phyloP scores from a whole-genome alignment of 1,140 invertebrate genomes.

The Archivesica marissinica region DNA sequence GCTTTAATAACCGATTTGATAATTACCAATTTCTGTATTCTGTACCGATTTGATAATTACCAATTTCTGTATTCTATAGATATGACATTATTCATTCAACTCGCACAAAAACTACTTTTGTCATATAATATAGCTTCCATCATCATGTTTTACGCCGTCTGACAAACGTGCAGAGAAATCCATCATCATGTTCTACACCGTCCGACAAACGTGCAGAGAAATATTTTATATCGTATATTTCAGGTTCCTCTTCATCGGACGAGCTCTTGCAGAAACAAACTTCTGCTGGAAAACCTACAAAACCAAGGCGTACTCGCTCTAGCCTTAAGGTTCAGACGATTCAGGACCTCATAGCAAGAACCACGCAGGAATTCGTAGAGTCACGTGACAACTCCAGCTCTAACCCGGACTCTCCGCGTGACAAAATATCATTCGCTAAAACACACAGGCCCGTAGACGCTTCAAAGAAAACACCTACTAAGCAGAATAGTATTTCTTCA shows the following conservation, averaged over 20 bases:
- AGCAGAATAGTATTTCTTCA: conserved; percentile 55
- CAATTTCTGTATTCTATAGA: too few species aligned
- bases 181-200: too few species aligned
- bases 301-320: conserved; percentile 15
- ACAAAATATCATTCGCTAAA: conserved; percentile 33
- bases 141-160: too few species aligned
- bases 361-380: not conserved
- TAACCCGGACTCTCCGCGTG: conserved; percentile 65
- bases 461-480: conserved; percentile 22
- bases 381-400: conserved; percentile 62
- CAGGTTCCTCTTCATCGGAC: conserved; percentile 52
- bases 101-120: too few species aligned
- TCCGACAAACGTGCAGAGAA: too few species aligned
- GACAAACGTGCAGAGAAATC: too few species aligned
- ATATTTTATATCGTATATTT: too few species aligned
- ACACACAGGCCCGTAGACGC: not conserved
- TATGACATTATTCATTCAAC: too few species aligned
- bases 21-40: too few species aligned
- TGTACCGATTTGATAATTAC: too few species aligned
- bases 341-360: conserved; percentile 20
- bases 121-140: too few species aligned
- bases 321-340: conserved; percentile 39
- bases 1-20: too few species aligned
- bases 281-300: not conserved
- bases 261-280: not conserved